phyloP scores from a whole-genome alignment of 2,797 vertebrate species.

The Arnoldichthys spilopterus region DNA sequence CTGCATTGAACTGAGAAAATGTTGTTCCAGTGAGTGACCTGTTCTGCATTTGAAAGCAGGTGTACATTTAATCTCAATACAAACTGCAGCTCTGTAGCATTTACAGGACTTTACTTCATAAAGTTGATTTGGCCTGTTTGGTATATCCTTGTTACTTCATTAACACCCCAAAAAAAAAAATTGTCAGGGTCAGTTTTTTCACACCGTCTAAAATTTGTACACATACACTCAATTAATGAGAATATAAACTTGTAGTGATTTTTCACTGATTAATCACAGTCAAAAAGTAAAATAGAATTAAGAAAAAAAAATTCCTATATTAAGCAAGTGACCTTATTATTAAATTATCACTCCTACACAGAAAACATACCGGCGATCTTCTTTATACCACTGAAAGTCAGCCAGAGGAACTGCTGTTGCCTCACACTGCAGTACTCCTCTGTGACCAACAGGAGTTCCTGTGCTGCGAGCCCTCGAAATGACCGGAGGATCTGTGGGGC shows the following conservation, averaged over 20 bases:
- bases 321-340: too few relatives aligned
- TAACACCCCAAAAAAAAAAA: not conserved
- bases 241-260: too few relatives aligned
- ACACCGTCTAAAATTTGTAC: too few relatives aligned
- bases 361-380: conserved; percentile 86
- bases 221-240: too few relatives aligned
- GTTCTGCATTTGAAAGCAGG: not conserved
- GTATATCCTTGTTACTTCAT: not conserved
- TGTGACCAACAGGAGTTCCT: conserved; percentile 91
- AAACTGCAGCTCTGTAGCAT: not conserved
- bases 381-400: conserved; percentile 97
- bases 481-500: conserved; percentile 86
- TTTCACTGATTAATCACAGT: too few relatives aligned
- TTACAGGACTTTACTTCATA: not conserved
- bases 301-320: too few relatives aligned
- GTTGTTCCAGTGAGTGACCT: not conserved
- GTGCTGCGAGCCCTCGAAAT: conserved; percentile 90
- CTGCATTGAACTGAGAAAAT: not conserved
- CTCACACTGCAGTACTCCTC: conserved; percentile 91
- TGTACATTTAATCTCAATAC: not conserved
- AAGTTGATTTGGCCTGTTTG: not conserved
- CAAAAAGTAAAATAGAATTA: too few relatives aligned
- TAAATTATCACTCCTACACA: too few relatives aligned
- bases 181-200: too few relatives aligned
- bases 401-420: conserved; percentile 92